Evolutionary conservation across 1,140 invertebrate genomes (phyloP).

Genomic region (Dreissena polymorpha): DNA sequence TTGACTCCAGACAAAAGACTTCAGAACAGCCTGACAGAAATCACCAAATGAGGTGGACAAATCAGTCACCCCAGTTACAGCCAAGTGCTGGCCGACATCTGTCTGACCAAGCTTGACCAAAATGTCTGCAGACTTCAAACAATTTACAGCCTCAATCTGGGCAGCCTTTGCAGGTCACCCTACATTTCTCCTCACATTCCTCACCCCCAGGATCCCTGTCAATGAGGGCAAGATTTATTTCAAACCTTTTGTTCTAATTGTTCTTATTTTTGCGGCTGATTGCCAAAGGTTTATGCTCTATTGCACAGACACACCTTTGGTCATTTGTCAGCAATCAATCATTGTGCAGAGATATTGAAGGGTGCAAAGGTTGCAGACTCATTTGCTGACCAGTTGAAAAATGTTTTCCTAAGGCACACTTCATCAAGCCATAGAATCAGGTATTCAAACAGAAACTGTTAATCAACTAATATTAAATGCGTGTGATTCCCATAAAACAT

Average conservation of each 20-base stretch:
- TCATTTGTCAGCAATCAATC: conserved; percentile 39
- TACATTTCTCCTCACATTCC: conserved; percentile 1
- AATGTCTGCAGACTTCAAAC: not conserved
- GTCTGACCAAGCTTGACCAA: not conserved
- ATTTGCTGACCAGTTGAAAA: too few species aligned
- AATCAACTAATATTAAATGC: too few species aligned
- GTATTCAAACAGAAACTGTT: too few species aligned
- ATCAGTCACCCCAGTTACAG: conserved; percentile 18
- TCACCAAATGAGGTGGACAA: not conserved
- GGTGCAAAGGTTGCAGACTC: too few species aligned
- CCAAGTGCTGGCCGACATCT: conserved; percentile 9
- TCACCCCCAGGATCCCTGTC: not conserved
- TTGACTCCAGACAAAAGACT: too few species aligned
- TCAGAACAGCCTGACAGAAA: too few species aligned
- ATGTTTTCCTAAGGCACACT: too few species aligned
- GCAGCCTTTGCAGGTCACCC: conserved; percentile 11
- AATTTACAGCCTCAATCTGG: conserved; percentile 10
- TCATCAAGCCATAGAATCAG: too few species aligned
- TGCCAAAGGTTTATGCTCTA: conserved; percentile 34
- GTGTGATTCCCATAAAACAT: too few species aligned
- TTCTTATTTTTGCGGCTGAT: conserved; percentile 34
- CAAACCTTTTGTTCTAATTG: conserved; percentile 32
- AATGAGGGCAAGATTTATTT: conserved; percentile 12
- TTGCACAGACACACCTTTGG: conserved; percentile 27
- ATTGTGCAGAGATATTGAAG: not conserved